Base-by-base conservation (phyloP, 2,888 invertebrate genomes). In the Pecten maximus region DNA sequence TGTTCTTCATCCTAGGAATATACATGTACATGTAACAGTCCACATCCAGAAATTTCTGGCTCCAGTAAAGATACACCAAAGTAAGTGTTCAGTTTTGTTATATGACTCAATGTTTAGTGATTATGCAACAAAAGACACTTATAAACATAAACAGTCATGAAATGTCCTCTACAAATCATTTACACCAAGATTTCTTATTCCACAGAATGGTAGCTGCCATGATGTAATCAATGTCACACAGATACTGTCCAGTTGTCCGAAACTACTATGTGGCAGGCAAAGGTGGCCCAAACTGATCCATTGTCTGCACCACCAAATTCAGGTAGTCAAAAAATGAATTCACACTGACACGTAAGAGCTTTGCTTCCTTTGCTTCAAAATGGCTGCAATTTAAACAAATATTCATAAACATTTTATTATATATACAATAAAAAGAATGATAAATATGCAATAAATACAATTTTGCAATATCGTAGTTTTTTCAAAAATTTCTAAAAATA, bases 281-380 rank as follows among this genome's bases (percentile, higher is more conserved):
- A 74, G 95, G 95, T 28, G 95, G 95, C 28, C 98, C 98, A 97
- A 98, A 98, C 95, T 97, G 97, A 90, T 98, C 97, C 91, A 98
- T 97, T 4, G 98, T 98, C 96, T 98, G 98, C 39, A 97, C 97
- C 87, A 98, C 98, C 54, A 99, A 97, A 89, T 98, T 97, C 48
- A 98, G 96, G 95, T 98, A 98, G 93, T 98, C 98, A 93, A 99
- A 98, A 94, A 98, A 98, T 0, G 98, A 98, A 94, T 98, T 98
- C 0, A 98, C 97, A 88, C 98, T 98, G 0, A 98, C 98, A 93
- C 99, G 97, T 60, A 99, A 96, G 94, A 98, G 98, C 93, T 98
- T 98, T 0, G 98, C 97, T 95, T 98, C 98, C 48, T 97, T 97
- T 0, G 98, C 98, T 93, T 97, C 96, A 94, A 98, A 98, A 90